Evolutionary conservation across 1,140 invertebrate genomes (phyloP), one percentile per base, ranked within the genome.

Genomic region (Myzus persicae): DNA sequence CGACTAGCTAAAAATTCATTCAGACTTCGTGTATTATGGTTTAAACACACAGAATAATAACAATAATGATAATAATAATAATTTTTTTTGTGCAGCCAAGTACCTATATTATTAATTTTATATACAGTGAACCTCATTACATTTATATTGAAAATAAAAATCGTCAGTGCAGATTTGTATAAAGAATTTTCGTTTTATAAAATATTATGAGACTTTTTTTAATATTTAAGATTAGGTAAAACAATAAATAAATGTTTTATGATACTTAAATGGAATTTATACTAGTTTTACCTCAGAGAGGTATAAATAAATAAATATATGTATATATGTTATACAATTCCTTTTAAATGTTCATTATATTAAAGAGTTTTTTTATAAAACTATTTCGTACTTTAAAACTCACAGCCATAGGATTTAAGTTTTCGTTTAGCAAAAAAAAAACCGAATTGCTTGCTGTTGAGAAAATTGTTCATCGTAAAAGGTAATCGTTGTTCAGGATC

Each of bases 401-500:
- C 31, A 84, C 7, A 82, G 54, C 91, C n/a, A 26, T 54, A 31
- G 81, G 38, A 82, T 92, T 93, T 51, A 85, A 84, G 67, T 48
- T 51, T 92, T 82, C 46, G 4, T 38, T 84, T n/a, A 31, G 44
- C n/a, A 40, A 42, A 48, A 42, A 85, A 93, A 93, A 93, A 84
- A 48, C 36, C 20, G 22, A 91, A 91, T 26, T 44, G 26, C 46
- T 85, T 18, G 81, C 67, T 51, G 91, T 82, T 36, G 81, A 54
- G 91, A 93, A 93, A 93, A 85, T 85, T 93, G 91, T 85, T 93
- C 91, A 38, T 85, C 76, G 76, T 93, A 93, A 93, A 93, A 85
- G 91, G 91, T 84, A 84, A 93, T 93, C 76, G 38, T 93, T 85
- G 91, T 93, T 51, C 91, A 38, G 76, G 51, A 90, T 90, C 88